Evolutionary conservation across 2,888 invertebrate genomes (phyloP).

Genomic region (Acleris holmiana): DNA sequence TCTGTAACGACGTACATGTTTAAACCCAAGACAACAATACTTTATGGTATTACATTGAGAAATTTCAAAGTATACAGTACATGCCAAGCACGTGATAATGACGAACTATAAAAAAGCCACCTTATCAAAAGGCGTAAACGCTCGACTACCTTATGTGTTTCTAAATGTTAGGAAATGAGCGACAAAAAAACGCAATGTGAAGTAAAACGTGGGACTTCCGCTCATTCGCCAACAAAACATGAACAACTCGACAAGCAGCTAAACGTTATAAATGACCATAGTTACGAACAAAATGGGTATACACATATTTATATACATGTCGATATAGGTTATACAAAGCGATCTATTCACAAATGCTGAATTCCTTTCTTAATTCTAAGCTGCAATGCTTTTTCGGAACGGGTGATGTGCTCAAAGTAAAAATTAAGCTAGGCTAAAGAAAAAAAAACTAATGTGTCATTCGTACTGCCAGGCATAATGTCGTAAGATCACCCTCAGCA

Average conservation of each 20-base stretch:
- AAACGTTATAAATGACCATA: too few relatives aligned
- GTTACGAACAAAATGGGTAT: constrained; percentile 13
- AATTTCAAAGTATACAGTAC: constrained; percentile 16
- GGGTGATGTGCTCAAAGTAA: constrained; percentile 59
- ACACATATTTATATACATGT: constrained; percentile 18
- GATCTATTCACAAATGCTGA: constrained; percentile 71
- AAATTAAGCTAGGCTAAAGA: constrained; percentile 70
- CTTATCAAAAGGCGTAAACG: constrained; percentile 3
- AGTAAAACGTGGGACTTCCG: too few relatives aligned
- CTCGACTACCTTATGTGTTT: neutral
- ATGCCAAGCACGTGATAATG: constrained; percentile 27
- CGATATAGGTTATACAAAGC: constrained; percentile 42
- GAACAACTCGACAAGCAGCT: too few relatives aligned
- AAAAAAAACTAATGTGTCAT: constrained; percentile 79
- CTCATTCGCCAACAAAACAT: too few relatives aligned
- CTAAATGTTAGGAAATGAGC: too few relatives aligned
- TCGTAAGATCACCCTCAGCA: constrained; percentile 80
- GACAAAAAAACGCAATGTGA: neutral
- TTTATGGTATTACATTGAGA: constrained; percentile 15
- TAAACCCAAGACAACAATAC: constrained; percentile 18
- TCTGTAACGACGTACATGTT: constrained; percentile 4
- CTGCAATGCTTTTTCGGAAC: constrained; percentile 40
- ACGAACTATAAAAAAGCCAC: constrained; percentile 11
- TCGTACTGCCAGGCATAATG: constrained; percentile 83
- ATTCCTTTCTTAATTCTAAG: constrained; percentile 69